Evolutionary conservation across 2,797 vertebrate species (phyloP), one percentile per base, ranked within the genome.

Genomic region (Eidolon dupreanum): DNA sequence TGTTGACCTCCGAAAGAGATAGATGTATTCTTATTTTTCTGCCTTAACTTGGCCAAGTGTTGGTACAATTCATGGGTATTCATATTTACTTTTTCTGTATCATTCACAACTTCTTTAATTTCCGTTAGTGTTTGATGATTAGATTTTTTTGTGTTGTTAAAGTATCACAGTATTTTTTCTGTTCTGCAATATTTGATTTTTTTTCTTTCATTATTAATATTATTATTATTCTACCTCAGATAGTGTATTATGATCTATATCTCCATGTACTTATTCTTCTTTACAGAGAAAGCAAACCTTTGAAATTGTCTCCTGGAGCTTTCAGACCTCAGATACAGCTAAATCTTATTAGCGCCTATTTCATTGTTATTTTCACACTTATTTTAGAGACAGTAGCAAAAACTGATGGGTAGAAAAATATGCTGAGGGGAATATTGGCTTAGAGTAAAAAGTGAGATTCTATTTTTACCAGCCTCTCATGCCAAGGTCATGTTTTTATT

Each of bases 211-310:
- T 49, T 49, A 16, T 49, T 49, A 49, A 16, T 16, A 5, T 49
- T 49, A 49, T 49, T 49, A 16, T 49, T 41, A 41, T 41, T 49
- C 46, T 49, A 49, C 46, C 46, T 49, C 2, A 63, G 33, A 79
- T 83, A 91, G 65, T 9, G 83, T 77, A 65, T 24, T 55, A 20
- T 38, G 82, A 46, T 43, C 38, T 90, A 0, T 78, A 6, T 55
- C 7, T 85, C 85, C 8, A 61, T 66, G 11, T 36, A 87, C 8
- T 51, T 51, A 46, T 31, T 81, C 73, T 57, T 93, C 16, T 90
- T 81, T 59, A 16, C 63, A 85, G 95, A 95, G 63, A 90, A 78
- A 88, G 79, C 22, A 49, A 88, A 38, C 5, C 8, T 68, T 78
- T 78, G 59, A 83, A 70, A 85, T 65, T 20, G 8, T 33, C 20